A percentile compares a stretch with the other conserved stretches of the same genome.
Conservation (phyloP, 2,797 vertebrate species). For the Lerista edwardsae region DNA sequence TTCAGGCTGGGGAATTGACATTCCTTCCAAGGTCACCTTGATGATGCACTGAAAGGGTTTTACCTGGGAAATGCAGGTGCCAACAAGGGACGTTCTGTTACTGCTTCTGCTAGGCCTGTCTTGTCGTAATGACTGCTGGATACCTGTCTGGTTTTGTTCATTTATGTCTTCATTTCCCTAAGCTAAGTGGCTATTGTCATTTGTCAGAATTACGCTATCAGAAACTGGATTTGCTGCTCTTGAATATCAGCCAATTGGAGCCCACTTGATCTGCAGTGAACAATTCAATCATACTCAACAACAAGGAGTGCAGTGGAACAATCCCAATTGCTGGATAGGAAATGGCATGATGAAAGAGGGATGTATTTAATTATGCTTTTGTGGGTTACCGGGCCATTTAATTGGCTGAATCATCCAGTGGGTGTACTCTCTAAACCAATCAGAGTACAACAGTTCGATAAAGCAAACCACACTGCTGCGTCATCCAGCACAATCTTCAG, state of each 20-base stretch:
- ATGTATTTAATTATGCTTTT: conserved; percentile 56
- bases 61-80: neutral
- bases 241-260: conserved; percentile 24
- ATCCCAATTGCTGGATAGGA: conserved; percentile 57
- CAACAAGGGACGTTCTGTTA: too few relatives aligned
- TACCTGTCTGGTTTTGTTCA: neutral
- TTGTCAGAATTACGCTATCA: neutral
- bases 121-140: too few relatives aligned
- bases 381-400: conserved; percentile 48
- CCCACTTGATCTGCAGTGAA: neutral
- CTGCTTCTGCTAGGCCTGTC: too few relatives aligned
- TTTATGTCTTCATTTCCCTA: neutral
- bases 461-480: conserved; percentile 60
- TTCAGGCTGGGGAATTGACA: neutral
- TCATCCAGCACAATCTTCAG: conserved; percentile 46
- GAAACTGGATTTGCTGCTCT: conserved; percentile 36
- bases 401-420: conserved; percentile 67
- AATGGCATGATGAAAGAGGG: conserved; percentile 60
- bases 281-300: conserved; percentile 16
- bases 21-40: too few relatives aligned
- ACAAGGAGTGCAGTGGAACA: conserved; percentile 51
- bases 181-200: neutral
- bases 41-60: neutral
- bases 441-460: conserved; percentile 47
- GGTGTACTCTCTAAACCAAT: conserved; percentile 62